phyloP scores from a whole-genome alignment of 2,797 vertebrate genomes.

The Rhinatrema bivittatum region DNA sequence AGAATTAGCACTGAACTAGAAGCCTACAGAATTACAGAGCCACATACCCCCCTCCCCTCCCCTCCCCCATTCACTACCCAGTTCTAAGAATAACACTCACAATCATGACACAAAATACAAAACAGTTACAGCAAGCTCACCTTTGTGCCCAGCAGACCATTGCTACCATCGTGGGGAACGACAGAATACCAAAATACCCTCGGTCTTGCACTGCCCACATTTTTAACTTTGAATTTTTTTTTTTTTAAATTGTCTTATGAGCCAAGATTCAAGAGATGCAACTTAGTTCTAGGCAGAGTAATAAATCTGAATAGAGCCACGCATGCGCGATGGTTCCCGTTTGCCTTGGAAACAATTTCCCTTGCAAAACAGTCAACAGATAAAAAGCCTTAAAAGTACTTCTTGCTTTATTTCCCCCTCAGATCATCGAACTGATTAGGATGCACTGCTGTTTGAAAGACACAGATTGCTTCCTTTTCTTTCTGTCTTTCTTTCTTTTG shows the following conservation, averaged over 20 bases:
- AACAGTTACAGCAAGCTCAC: slow-evolving; percentile 53
- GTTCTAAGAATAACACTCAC: slow-evolving; percentile 1
- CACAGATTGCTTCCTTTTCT: neutral
- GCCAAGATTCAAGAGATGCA: slow-evolving; percentile 54
- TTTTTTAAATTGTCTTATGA: slow-evolving; percentile 43
- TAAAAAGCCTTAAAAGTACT: slow-evolving; percentile 29
- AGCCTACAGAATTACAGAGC: slow-evolving; percentile 14
- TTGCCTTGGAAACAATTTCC: slow-evolving; percentile 27
- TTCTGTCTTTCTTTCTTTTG: no score
- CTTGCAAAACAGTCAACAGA: slow-evolving; percentile 33
- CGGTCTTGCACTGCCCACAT: slow-evolving; percentile 62
- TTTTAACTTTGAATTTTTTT: slow-evolving; percentile 51
- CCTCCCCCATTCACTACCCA: no score
- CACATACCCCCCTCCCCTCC: slow-evolving; percentile 1
- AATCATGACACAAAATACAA: neutral
- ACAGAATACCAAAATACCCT: slow-evolving; percentile 60
- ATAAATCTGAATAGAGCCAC: slow-evolving; percentile 47
- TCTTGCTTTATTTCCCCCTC: slow-evolving; percentile 16
- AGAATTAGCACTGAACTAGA: slow-evolving; percentile 20
- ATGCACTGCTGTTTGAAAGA: slow-evolving; percentile 6
- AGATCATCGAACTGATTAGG: slow-evolving; percentile 14
- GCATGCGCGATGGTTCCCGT: slow-evolving; percentile 64
- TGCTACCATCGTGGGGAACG: slow-evolving; percentile 62
- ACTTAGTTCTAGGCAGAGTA: slow-evolving; percentile 57
- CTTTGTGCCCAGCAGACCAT: slow-evolving; percentile 77